These are phyloP conservation scores for human DNA, from an alignment of 2,113 vertebrate genomes.

Conservation along the genomic window GRCh38 chr20:48206501-48207000, in stretches of 20 bases:
- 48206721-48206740: not conserved
- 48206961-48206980: not conserved
- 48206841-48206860: not conserved
- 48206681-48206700: not conserved
- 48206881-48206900: not conserved
- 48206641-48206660: not conserved
- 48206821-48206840: not conserved
- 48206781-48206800: not conserved
- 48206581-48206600: no score
- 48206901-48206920: not conserved
- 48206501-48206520: not conserved
- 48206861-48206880: no score
- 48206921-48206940: rapidly evolving
- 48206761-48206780: not conserved
- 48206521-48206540: not conserved
- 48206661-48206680: rapidly evolving
- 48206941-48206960: not conserved
- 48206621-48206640: no score
- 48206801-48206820: not conserved
- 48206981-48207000: no score
- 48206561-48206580: no score
- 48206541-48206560: not conserved
- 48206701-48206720: rapidly evolving
- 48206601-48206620: not conserved
- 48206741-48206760: not conserved